Conservation (phyloP, 1,140 invertebrate species). For the Orussus abietinus region DNA sequence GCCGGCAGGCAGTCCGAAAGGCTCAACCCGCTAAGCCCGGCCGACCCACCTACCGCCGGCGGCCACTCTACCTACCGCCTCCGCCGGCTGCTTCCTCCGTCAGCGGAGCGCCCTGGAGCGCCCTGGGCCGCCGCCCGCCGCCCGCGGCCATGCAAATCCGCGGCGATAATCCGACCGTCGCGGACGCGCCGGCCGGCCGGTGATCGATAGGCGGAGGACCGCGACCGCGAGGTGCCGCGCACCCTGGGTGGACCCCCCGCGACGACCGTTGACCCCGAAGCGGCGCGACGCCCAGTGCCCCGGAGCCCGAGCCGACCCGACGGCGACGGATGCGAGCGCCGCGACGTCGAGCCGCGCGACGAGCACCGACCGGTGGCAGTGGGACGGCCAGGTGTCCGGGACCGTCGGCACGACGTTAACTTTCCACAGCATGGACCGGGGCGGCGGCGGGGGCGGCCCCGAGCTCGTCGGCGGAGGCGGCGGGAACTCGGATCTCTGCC, state of each 20-base stretch:
- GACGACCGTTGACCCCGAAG: too few relatives aligned
- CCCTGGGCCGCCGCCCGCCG: not conserved
- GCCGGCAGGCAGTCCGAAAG: slow-evolving; percentile 49
- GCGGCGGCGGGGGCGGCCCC: slow-evolving; percentile 51
- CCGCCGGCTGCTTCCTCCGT: not conserved
- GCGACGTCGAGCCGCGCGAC: slow-evolving; percentile 14
- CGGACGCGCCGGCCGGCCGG: too few relatives aligned
- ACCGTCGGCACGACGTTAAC: slow-evolving; percentile 52
- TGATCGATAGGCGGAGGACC: not conserved
- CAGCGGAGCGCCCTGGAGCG: not conserved
- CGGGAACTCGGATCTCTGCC: slow-evolving; percentile 64
- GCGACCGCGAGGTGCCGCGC: too few relatives aligned
- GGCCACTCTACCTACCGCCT: slow-evolving; percentile 30
- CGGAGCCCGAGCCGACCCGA: too few relatives aligned
- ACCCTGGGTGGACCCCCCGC: too few relatives aligned
- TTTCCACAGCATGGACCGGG: slow-evolving; percentile 52
- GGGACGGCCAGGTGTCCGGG: slow-evolving; percentile 23
- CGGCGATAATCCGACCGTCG: not conserved
- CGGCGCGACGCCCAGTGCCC: too few relatives aligned
- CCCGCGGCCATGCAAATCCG: not conserved
- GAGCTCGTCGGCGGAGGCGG: slow-evolving; percentile 56
- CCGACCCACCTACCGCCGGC: slow-evolving; percentile 27
- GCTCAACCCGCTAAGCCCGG: slow-evolving; percentile 47
- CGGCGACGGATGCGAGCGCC: not conserved
- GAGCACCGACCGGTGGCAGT: slow-evolving; percentile 25